Base-by-base conservation (phyloP, 2,113 vertebrate species). In the Entelurus aequoreus region DNA sequence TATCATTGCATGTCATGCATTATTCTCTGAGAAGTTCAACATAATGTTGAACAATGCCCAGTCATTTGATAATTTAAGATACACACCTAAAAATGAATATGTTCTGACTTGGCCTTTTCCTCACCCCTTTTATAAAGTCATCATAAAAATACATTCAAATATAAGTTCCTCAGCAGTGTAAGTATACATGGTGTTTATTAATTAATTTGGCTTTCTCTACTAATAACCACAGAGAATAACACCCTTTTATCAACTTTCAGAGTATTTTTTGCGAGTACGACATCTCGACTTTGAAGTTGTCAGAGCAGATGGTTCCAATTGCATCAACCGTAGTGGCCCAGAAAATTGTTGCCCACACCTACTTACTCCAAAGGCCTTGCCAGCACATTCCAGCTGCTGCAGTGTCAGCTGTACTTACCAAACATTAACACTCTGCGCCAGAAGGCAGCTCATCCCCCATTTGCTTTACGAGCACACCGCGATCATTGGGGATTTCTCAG, bases 351-450 rank as follows among this genome's bases (percentile, higher is more conserved):
- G 46, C 35, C 67, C 63, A 42, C 44, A 42, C 55, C 54, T 56
- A 65, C 54, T 74, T 60, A n/a, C 49, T 61, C 58, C 53, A n/a
- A 56, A 58, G 63, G 58, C 75, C 13, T 36, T 66, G 78, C 69
- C 72, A 85, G 76, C 79, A 84, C 86, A 88, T 89, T 89, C 82
- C 82, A 69, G 49, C 53, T 44, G 38, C 69, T 87, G 85, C 85
- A 77, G 38, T 42, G 79, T 87, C 85, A 86, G 83, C 83, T 74
- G 37, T 74, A 77, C 77, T 78, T 67, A 74, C 19, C 62, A 75
- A 72, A 80, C 68, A 55, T 62, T 58, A 61, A 50, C 61, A 46
- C 56, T 68, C 63, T 48, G 21, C 73, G 61, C 44, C 46, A 60
- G 52, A 59, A 9, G 5, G 11, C 59, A 63, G 57, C 48, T 67